Conservation (phyloP, 2,888 invertebrate genomes). For the Leptopilina myrica region DNA sequence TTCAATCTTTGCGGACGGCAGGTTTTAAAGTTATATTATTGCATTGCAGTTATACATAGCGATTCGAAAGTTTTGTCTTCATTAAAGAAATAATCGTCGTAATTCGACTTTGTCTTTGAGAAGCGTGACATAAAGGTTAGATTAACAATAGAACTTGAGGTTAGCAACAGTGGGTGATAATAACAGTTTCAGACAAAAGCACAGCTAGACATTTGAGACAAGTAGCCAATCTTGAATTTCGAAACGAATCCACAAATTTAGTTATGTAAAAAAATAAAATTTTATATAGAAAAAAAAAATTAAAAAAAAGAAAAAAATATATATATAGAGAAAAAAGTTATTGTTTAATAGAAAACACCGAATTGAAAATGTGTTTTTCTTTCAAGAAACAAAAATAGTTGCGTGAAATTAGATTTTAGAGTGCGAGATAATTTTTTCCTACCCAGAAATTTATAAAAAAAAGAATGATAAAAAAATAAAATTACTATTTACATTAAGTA, state of each 20-base stretch:
- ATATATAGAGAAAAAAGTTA: too few species aligned
- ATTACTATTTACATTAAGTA: too few species aligned
- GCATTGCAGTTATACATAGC: constrained; percentile 24
- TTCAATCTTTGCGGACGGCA: constrained; percentile 14
- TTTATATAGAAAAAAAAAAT: neutral
- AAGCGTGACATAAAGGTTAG: constrained; percentile 40
- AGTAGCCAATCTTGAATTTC: constrained; percentile 41
- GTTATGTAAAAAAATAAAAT: too few species aligned
- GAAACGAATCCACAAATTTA: constrained; percentile 6
- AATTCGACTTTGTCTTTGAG: constrained; percentile 25
- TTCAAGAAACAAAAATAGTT: too few species aligned
- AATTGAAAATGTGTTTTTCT: too few species aligned
- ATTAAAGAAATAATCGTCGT: constrained; percentile 35
- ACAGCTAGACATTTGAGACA: constrained; percentile 56
- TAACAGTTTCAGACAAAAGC: constrained; percentile 61
- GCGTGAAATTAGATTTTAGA: too few species aligned
- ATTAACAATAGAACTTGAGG: constrained; percentile 57
- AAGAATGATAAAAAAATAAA: too few species aligned
- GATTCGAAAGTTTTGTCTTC: constrained; percentile 21
- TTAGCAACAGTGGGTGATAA: constrained; percentile 61
- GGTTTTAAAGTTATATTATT: constrained; percentile 5
- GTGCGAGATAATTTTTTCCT: too few species aligned
- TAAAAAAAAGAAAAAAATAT: neutral
- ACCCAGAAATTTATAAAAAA: too few species aligned
- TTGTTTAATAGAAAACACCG: too few species aligned